Evolutionary conservation across 2,888 invertebrate genomes (phyloP).

Genomic region (Cataglyphis cursor): DNA sequence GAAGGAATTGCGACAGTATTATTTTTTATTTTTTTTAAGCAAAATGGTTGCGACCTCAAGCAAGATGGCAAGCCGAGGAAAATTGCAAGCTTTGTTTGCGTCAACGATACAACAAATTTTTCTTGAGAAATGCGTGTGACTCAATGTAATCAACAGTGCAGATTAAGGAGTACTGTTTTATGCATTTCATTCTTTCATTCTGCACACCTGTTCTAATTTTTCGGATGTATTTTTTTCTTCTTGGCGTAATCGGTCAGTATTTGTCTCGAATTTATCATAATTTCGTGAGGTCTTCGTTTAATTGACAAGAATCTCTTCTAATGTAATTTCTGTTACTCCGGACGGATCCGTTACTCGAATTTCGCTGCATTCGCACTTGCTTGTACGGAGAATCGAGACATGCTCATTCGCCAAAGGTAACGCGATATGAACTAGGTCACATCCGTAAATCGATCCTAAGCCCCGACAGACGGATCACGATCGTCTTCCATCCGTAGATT

Average conservation of each 20-base stretch:
- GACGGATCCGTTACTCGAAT: slow-evolving; percentile 17
- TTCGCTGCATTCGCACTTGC: slow-evolving; percentile 43
- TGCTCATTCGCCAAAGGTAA: slow-evolving; percentile 53
- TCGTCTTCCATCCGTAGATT: slow-evolving; percentile 57
- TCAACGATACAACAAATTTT: slow-evolving; percentile 76
- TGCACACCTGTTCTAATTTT: slow-evolving; percentile 6
- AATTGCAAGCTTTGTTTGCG: slow-evolving; percentile 84
- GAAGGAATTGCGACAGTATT: not conserved
- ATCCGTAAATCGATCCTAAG: slow-evolving; percentile 73
- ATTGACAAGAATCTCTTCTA: slow-evolving; percentile 30
- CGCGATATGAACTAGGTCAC: slow-evolving; percentile 66
- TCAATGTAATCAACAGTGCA: slow-evolving; percentile 15
- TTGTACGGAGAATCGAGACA: slow-evolving; percentile 42
- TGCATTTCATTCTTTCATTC: not conserved
- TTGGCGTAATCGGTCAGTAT: slow-evolving; percentile 9
- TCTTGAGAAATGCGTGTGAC: slow-evolving; percentile 50
- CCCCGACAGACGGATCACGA: slow-evolving; percentile 54
- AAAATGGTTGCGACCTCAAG: slow-evolving; percentile 41
- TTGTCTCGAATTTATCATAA: slow-evolving; percentile 24
- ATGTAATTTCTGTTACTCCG: slow-evolving; percentile 22
- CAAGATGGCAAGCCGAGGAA: slow-evolving; percentile 67
- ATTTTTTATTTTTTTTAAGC: slow-evolving; percentile 60
- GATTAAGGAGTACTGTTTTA: slow-evolving; percentile 32
- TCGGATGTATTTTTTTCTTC: not conserved
- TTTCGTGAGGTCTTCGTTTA: slow-evolving; percentile 1